Evolutionary conservation across 2,888 invertebrate species (phyloP).

Genomic region (Diaprepes abbreviatus): DNA sequence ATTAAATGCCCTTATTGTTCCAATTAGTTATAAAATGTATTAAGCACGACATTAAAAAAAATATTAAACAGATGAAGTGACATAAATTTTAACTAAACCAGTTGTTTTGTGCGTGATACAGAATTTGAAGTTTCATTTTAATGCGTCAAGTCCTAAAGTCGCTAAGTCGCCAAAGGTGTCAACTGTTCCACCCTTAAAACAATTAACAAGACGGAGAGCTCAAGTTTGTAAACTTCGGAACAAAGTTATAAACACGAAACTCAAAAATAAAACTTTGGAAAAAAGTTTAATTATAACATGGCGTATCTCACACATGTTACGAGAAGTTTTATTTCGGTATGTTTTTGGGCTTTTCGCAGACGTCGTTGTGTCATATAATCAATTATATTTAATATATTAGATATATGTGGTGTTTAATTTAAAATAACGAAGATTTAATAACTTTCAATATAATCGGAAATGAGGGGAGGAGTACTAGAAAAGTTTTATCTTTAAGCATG

Average conservation of each 20-base stretch:
- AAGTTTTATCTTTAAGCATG: too few species aligned
- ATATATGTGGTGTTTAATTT: too few species aligned
- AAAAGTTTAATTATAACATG: slow-evolving; percentile 8
- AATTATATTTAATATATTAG: too few species aligned
- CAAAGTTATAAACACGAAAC: slow-evolving; percentile 15
- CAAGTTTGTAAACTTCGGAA: slow-evolving; percentile 15
- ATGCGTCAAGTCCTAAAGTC: not conserved
- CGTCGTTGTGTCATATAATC: not conserved
- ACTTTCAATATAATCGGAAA: too few species aligned
- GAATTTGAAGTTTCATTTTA: slow-evolving; percentile 1
- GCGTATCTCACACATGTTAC: not conserved
- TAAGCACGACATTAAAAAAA: too few species aligned
- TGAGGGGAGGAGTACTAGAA: too few species aligned
- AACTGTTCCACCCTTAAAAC: slow-evolving; percentile 7
- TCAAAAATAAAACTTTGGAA: slow-evolving; percentile 10
- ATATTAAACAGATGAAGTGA: too few species aligned
- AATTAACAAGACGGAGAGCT: slow-evolving; percentile 18
- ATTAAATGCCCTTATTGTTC: too few species aligned
- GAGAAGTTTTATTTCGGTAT: not conserved
- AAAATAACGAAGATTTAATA: too few species aligned
- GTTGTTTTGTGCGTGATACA: not conserved
- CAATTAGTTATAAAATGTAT: too few species aligned
- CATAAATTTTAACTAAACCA: too few species aligned
- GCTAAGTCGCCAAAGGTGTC: slow-evolving; percentile 11
- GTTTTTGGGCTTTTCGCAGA: not conserved